Evolutionary conservation across 2,797 vertebrate genomes (phyloP).

Genomic region (Mionectes olivaceus): DNA sequence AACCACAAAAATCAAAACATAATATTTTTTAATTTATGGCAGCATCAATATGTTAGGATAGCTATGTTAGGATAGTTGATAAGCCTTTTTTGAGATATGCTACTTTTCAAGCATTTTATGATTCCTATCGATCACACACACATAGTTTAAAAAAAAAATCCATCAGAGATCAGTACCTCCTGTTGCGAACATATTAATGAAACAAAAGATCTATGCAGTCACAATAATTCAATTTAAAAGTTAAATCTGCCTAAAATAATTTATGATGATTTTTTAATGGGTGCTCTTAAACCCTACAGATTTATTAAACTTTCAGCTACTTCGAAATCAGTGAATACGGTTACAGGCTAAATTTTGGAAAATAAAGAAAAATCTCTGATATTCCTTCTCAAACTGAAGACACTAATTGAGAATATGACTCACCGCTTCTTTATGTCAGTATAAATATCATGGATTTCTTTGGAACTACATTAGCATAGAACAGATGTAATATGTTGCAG

Average conservation of each 20-base stretch:
- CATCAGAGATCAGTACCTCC: background rate
- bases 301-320: background rate
- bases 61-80: background rate
- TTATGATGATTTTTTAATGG: background rate
- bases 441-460: slow-evolving; percentile 39
- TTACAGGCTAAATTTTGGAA: background rate
- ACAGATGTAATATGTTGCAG: background rate
- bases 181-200: background rate
- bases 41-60: background rate
- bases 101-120: background rate
- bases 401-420: slow-evolving; percentile 18
- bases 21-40: background rate
- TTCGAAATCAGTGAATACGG: background rate
- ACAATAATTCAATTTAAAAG: background rate
- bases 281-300: background rate
- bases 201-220: background rate
- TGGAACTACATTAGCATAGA: slow-evolving; percentile 17
- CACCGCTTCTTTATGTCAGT: slow-evolving; percentile 13
- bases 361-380: background rate
- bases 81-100: background rate
- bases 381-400: background rate
- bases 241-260: background rate
- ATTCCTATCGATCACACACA: background rate
- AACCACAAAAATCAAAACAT: background rate
- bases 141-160: background rate